A percentile compares a stretch with the other conserved stretches of the same genome.
These are phyloP conservation scores for Gobiocypris rarus DNA, from an alignment of 2,113 vertebrate species.

Conservation along the genomic window DNA sequence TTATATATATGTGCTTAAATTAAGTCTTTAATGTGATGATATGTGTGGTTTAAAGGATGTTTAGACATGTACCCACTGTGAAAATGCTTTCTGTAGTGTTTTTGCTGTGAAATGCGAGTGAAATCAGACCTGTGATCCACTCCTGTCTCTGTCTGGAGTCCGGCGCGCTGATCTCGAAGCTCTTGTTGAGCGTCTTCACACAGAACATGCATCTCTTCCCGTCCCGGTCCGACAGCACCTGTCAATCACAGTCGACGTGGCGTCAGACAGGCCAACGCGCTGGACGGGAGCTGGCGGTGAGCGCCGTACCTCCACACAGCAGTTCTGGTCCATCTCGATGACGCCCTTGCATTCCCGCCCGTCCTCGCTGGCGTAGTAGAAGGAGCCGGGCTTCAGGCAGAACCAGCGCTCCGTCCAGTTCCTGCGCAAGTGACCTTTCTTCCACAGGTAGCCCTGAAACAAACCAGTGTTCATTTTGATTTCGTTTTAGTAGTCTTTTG, in stretches of 20 bases:
- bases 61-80: too few relatives aligned
- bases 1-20: too few relatives aligned
- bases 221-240: conserved; percentile 90
- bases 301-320: conserved; percentile 91
- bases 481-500: too few relatives aligned
- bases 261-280: too few relatives aligned
- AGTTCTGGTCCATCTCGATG: conserved; percentile 86
- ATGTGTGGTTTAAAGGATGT: too few relatives aligned
- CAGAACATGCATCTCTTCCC: conserved; percentile 98
- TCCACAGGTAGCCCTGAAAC: conserved; percentile 91
- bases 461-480: too few relatives aligned
- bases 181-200: conserved; percentile 89
- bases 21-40: too few relatives aligned
- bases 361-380: conserved; percentile 89
- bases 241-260: conserved; percentile 33
- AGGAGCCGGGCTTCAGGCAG: conserved; percentile 84
- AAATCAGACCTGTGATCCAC: conserved; percentile 85
- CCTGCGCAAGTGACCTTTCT: conserved; percentile 90
- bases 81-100: neutral
- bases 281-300: neutral
- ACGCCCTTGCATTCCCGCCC: conserved; percentile 89
- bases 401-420: conserved; percentile 98
- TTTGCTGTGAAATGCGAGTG: neutral
- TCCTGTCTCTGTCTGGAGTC: conserved; percentile 96
- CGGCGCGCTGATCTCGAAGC: conserved; percentile 94